These are phyloP conservation scores for Lacerta viridis DNA, from an alignment of 2,797 vertebrate genomes.

Conservation along the genomic window DNA sequence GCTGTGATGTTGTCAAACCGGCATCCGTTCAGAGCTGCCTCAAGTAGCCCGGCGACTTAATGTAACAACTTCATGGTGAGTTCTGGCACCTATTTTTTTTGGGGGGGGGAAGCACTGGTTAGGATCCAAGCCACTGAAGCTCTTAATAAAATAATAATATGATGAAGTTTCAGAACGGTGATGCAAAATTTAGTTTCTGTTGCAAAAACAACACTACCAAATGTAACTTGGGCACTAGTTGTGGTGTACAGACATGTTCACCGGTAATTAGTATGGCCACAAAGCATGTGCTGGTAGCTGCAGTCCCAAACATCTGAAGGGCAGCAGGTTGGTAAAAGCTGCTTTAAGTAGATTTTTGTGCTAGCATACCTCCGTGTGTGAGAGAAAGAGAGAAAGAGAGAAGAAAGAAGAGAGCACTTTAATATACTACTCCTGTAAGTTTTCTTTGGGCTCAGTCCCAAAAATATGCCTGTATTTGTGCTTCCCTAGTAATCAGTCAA, in stretches of 20 bases:
- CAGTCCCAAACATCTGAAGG: too few relatives aligned
- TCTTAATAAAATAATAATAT: too few relatives aligned
- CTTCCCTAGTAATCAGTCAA: conserved; percentile 63
- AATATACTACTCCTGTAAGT: conserved; percentile 46
- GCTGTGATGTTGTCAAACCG: too few relatives aligned
- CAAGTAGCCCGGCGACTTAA: too few relatives aligned
- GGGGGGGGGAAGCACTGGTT: too few relatives aligned
- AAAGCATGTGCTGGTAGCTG: too few relatives aligned
- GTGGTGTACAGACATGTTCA: conserved; percentile 1
- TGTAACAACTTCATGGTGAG: too few relatives aligned
- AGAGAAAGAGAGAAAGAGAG: not conserved
- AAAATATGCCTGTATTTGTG: conserved; percentile 55
- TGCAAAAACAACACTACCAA: accelerated
- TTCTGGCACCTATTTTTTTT: too few relatives aligned
- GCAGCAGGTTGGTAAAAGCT: not conserved
- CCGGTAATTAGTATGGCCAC: conserved; percentile 4
- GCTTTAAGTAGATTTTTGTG: conserved; percentile 48
- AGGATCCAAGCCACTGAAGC: too few relatives aligned
- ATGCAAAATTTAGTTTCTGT: not conserved
- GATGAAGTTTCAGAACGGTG: conserved; percentile 5
- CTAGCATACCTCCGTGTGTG: too few relatives aligned
- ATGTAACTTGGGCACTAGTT: conserved; percentile 1
- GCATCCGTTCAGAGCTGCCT: too few relatives aligned
- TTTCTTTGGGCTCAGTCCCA: conserved; percentile 52
- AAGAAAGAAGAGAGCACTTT: conserved; percentile 43